phyloP scores from a whole-genome alignment of 2,888 invertebrate genomes.

The Cephus sareptanus region DNA sequence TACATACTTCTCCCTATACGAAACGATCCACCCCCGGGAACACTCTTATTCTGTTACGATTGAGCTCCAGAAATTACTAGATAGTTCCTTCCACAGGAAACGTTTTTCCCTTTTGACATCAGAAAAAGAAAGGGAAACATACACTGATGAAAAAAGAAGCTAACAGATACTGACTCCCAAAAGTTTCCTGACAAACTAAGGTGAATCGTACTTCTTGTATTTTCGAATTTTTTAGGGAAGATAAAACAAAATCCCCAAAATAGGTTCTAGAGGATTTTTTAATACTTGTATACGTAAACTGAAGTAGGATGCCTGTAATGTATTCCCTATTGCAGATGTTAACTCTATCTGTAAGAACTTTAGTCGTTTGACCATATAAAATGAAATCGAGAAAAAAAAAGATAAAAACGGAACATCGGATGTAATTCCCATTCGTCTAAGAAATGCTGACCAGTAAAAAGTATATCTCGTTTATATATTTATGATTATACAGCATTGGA shows the following conservation, averaged over 20 bases:
- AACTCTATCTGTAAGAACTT: neutral
- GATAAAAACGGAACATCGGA: conserved; percentile 18
- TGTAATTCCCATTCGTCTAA: neutral
- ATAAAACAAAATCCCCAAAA: neutral
- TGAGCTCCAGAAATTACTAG: conserved; percentile 48
- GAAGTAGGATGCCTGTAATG: neutral
- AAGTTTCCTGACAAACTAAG: neutral
- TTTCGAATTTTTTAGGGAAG: neutral
- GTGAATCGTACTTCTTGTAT: neutral
- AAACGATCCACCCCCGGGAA: conserved; percentile 35
- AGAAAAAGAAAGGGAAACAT: conserved; percentile 2
- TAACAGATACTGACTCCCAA: neutral
- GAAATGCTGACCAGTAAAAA: neutral
- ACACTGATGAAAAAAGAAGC: conserved; percentile 6
- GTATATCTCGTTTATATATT: neutral
- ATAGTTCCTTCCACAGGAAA: conserved; percentile 31
- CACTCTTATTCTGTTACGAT: conserved; percentile 45
- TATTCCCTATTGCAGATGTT: neutral
- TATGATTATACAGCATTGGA: neutral
- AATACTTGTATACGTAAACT: neutral
- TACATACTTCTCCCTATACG: conserved; percentile 42
- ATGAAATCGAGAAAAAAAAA: conserved; percentile 31
- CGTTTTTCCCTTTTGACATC: conserved; percentile 23
- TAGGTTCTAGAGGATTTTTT: neutral
- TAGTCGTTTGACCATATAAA: conserved; percentile 20